Evolutionary conservation across 1,140 invertebrate species (phyloP).

Genomic region (Saccostrea cuccullata): DNA sequence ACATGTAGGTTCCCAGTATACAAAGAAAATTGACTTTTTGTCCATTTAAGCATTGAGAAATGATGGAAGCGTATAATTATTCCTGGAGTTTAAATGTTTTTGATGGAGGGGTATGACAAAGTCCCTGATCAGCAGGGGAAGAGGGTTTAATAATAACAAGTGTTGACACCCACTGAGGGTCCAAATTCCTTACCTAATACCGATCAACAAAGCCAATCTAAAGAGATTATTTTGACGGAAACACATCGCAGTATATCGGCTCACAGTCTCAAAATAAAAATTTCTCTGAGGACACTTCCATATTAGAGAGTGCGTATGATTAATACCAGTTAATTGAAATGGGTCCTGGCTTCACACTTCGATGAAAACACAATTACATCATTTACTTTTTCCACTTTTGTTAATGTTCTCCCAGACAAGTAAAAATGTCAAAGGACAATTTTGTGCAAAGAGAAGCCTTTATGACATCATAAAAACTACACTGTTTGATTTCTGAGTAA

Average conservation of each 20-base stretch:
- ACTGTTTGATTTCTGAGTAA: conserved; percentile 36
- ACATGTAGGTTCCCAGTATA: background rate
- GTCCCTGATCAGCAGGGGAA: background rate
- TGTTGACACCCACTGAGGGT: background rate
- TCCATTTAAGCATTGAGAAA: conserved; percentile 30
- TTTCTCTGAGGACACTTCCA: background rate
- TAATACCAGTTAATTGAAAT: background rate
- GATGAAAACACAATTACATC: background rate
- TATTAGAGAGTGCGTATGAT: background rate
- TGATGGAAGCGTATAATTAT: conserved; percentile 18
- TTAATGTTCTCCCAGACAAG: background rate
- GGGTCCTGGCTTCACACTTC: background rate
- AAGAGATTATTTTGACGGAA: background rate
- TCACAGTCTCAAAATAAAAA: background rate
- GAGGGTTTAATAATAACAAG: background rate
- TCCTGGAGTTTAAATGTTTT: conserved; percentile 28
- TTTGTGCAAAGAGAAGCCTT: conserved; percentile 11
- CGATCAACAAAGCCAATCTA: background rate
- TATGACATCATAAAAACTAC: conserved; percentile 3
- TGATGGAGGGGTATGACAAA: conserved; percentile 14
- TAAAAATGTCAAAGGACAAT: background rate
- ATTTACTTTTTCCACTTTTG: background rate
- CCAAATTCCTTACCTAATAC: conserved; percentile 15
- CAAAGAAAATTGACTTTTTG: conserved; percentile 30
- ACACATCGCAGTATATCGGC: background rate